Conservation (phyloP, 2,113 vertebrate species). For the Lasiurus borealis region DNA sequence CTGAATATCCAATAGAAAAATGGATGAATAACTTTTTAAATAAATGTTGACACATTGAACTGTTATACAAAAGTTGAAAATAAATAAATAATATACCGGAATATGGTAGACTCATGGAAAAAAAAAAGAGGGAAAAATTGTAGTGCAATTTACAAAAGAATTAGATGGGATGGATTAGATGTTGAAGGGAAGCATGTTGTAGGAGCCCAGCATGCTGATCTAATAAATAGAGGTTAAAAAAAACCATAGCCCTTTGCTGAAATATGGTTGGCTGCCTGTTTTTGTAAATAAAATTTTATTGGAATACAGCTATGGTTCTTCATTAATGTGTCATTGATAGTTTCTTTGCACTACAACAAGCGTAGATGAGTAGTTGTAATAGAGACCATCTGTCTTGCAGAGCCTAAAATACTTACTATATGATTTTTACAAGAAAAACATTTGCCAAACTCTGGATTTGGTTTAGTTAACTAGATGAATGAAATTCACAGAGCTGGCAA, state of each 20-base stretch:
- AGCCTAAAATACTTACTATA: background rate
- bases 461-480: background rate
- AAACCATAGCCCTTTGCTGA: background rate
- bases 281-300: too few relatives aligned
- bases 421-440: background rate
- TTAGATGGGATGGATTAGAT: background rate
- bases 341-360: background rate
- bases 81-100: background rate
- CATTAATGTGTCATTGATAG: background rate
- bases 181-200: background rate
- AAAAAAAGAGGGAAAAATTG: background rate
- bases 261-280: background rate
- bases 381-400: background rate
- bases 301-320: too few relatives aligned
- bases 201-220: background rate
- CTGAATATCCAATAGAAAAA: background rate
- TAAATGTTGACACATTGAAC: background rate
- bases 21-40: background rate
- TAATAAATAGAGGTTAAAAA: background rate
- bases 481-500: background rate
- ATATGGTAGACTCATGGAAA: background rate
- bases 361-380: background rate
- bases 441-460: background rate
- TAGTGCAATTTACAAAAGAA: background rate
- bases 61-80: background rate